phyloP scores from a whole-genome alignment of 2,113 vertebrate genomes.

The Forbesichthys papilliferus region DNA sequence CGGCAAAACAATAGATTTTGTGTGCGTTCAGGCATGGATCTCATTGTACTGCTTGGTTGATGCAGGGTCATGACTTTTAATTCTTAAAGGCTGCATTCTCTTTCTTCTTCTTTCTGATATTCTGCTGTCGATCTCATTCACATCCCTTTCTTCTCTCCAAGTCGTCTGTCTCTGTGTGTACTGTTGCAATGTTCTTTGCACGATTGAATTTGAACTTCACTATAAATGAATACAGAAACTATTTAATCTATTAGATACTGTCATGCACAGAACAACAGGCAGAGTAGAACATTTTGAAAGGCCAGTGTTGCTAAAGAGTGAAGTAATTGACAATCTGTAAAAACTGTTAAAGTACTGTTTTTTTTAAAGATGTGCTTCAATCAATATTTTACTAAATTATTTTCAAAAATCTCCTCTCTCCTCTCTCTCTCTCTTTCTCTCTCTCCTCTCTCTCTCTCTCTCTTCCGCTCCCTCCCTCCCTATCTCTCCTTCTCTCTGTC shows the following conservation, averaged over 20 bases:
- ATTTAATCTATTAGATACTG: no score
- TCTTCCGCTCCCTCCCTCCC: background rate
- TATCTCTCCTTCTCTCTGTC: background rate
- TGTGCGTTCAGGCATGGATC: conserved; percentile 62
- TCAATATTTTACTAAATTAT: no score
- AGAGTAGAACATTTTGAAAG: no score
- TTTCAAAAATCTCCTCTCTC: background rate
- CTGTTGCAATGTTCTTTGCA: no score
- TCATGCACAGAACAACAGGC: no score
- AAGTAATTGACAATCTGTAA: no score
- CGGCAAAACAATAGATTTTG: conserved; percentile 30
- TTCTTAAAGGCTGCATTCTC: conserved; percentile 51
- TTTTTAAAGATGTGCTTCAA: no score
- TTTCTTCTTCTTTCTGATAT: conserved; percentile 4
- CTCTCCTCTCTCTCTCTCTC: conserved; percentile 1
- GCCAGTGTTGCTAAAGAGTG: no score
- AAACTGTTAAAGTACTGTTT: no score
- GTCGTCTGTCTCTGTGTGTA: background rate
- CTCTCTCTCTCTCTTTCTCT: no score
- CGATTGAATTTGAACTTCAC: no score
- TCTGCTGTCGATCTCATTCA: conserved; percentile 7
- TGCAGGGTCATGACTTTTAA: conserved; percentile 44
- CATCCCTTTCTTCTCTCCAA: background rate
- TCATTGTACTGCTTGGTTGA: conserved; percentile 29
- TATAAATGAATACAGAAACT: no score